phyloP scores from a whole-genome alignment of 2,888 invertebrate species.

The Parnassius apollo region DNA sequence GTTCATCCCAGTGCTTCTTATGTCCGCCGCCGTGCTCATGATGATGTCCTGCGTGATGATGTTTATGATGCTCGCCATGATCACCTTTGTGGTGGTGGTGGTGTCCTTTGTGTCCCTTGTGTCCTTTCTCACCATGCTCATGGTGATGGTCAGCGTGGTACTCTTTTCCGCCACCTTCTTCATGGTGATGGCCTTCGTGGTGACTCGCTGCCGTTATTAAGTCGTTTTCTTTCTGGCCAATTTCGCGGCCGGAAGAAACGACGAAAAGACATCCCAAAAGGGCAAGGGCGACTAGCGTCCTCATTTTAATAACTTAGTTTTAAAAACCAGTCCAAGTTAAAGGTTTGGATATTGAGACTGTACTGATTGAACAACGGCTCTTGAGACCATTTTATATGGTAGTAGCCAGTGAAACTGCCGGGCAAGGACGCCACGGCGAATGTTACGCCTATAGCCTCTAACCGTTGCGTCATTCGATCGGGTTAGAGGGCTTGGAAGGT shows the following conservation, averaged over 20 bases:
- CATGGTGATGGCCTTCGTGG: slow-evolving; percentile 78
- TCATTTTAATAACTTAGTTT: slow-evolving; percentile 48
- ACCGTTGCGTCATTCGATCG: slow-evolving; percentile 53
- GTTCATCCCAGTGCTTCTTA: slow-evolving; percentile 89
- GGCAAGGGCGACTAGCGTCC: slow-evolving; percentile 71
- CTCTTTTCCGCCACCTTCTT: slow-evolving; percentile 85
- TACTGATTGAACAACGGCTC: slow-evolving; percentile 59
- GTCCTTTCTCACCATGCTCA: slow-evolving; percentile 86
- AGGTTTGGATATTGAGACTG: slow-evolving; percentile 60
- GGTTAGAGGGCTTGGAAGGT: slow-evolving; percentile 36
- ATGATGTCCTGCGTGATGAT: slow-evolving; percentile 88
- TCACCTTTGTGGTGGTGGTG: slow-evolving; percentile 90
- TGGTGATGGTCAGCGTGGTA: slow-evolving; percentile 85
- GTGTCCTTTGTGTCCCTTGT: slow-evolving; percentile 88
- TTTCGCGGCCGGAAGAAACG: slow-evolving; percentile 61
- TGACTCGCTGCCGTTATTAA: slow-evolving; percentile 76
- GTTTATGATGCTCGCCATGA: slow-evolving; percentile 88
- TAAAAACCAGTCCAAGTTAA: slow-evolving; percentile 42
- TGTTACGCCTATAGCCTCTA: slow-evolving; percentile 63
- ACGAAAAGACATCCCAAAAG: slow-evolving; percentile 61
- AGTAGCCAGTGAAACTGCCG: slow-evolving; percentile 73
- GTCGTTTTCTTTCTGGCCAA: slow-evolving; percentile 60
- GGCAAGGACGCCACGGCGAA: slow-evolving; percentile 70
- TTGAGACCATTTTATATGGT: slow-evolving; percentile 73
- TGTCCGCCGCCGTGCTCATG: slow-evolving; percentile 89